Conservation (phyloP, 2,113 vertebrate genomes). For the Siniperca knerii region DNA sequence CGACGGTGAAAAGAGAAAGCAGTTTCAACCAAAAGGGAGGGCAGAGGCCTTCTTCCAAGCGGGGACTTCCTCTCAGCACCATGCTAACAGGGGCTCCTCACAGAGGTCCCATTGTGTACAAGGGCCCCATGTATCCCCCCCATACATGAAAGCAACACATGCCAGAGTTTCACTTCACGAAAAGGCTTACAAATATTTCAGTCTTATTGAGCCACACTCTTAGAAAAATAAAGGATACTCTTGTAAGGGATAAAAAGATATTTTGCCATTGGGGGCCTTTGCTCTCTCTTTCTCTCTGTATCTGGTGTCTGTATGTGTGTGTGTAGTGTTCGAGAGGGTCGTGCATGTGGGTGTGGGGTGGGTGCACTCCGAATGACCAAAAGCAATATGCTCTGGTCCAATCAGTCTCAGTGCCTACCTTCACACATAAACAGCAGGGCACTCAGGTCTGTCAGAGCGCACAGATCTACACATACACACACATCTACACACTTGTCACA, state of each 20-base stretch:
- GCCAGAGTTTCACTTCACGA: slow-evolving; percentile 80
- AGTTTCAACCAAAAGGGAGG: slow-evolving; percentile 47
- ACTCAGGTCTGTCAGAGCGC: slow-evolving; percentile 76
- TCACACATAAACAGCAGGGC: slow-evolving; percentile 81
- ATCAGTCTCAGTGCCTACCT: slow-evolving; percentile 85
- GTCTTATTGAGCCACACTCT: slow-evolving; percentile 73
- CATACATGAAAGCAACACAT: slow-evolving; percentile 82
- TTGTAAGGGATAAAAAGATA: slow-evolving; percentile 72
- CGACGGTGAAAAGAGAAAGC: slow-evolving; percentile 56
- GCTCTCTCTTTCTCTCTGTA: slow-evolving; percentile 60
- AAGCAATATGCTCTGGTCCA: slow-evolving; percentile 78
- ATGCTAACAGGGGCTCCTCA: slow-evolving; percentile 79
- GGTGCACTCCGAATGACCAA: slow-evolving; percentile 80
- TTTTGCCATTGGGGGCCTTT: slow-evolving; percentile 62
- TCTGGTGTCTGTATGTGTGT: slow-evolving; percentile 53
- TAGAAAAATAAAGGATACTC: slow-evolving; percentile 73
- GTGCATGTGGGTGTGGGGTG: slow-evolving; percentile 63
- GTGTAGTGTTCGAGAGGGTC: slow-evolving; percentile 49
- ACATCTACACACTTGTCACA: slow-evolving; percentile 69
- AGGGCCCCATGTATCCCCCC: slow-evolving; percentile 69
- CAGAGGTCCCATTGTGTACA: slow-evolving; percentile 85
- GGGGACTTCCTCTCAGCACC: slow-evolving; percentile 80
- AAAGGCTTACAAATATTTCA: slow-evolving; percentile 82
- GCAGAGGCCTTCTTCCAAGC: slow-evolving; percentile 74
- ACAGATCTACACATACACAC: slow-evolving; percentile 76